These are phyloP conservation scores for Glossosoma conforme DNA, from an alignment of 1,140 invertebrate genomes.

Conservation along the genomic window DNA sequence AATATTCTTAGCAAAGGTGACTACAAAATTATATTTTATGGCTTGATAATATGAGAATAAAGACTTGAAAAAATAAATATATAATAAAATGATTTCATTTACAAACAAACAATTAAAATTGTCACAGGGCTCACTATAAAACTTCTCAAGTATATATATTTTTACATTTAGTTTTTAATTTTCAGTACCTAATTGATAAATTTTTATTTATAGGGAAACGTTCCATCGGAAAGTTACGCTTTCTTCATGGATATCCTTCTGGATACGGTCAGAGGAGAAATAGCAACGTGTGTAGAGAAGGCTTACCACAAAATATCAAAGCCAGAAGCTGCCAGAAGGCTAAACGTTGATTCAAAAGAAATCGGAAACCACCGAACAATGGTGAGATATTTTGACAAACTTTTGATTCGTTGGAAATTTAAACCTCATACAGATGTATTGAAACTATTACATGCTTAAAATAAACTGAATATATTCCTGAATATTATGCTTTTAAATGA, in stretches of 20 bases:
- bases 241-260: constrained; percentile 96
- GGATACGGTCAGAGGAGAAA: constrained; percentile 93
- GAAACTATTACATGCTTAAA: too few relatives aligned
- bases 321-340: constrained; percentile 83
- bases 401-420: constrained; percentile 1
- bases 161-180: constrained; percentile 24
- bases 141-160: too few relatives aligned
- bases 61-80: too few relatives aligned
- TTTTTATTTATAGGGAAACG: constrained; percentile 75
- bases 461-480: too few relatives aligned
- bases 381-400: neutral
- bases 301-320: constrained; percentile 89
- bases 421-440: too few relatives aligned
- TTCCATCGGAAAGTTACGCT: constrained; percentile 91
- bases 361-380: constrained; percentile 2
- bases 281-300: constrained; percentile 93
- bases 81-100: neutral
- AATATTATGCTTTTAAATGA: too few relatives aligned
- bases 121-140: too few relatives aligned
- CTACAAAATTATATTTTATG: neutral
- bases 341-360: constrained; percentile 62
- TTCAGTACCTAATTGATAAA: constrained; percentile 49
- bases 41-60: too few relatives aligned
- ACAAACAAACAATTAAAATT: too few relatives aligned
- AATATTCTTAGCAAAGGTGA: constrained; percentile 56